A percentile compares a stretch with the other conserved stretches of the same genome.
Conservation (phyloP, 2,113 vertebrate species). For the Todiramphus chloris region DNA sequence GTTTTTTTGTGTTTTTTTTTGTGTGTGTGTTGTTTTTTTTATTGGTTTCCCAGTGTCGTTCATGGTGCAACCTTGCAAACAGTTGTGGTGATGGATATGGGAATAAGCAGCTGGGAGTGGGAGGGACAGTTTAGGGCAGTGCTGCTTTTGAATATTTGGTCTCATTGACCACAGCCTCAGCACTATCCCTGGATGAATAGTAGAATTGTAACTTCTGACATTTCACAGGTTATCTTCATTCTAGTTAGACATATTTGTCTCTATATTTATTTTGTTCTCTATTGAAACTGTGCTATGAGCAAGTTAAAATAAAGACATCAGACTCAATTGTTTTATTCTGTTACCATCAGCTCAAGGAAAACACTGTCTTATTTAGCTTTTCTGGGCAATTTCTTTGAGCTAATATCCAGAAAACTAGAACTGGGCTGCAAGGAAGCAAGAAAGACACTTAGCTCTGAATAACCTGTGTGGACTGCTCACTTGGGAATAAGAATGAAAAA, state of each 20-base stretch:
- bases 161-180: neutral
- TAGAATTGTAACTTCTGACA: neutral
- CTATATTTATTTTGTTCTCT: neutral
- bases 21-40: neutral
- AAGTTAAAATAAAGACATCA: conserved; percentile 16
- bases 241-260: neutral
- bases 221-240: conserved; percentile 10
- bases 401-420: conserved; percentile 35
- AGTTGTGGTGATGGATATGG: neutral
- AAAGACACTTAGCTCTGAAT: conserved; percentile 33
- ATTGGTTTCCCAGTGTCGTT: neutral
- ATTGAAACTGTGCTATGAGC: neutral
- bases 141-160: neutral
- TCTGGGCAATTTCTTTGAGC: conserved; percentile 12
- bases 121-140: neutral
- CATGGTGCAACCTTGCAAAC: neutral
- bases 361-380: neutral
- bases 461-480: neutral
- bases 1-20: neutral
- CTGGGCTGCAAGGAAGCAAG: neutral
- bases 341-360: neutral
- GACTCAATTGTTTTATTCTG: neutral
- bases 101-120: neutral
- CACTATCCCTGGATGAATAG: neutral
- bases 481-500: conserved; percentile 27